Evolutionary conservation across 2,888 invertebrate genomes (phyloP).

Genomic region (Timema podura): DNA sequence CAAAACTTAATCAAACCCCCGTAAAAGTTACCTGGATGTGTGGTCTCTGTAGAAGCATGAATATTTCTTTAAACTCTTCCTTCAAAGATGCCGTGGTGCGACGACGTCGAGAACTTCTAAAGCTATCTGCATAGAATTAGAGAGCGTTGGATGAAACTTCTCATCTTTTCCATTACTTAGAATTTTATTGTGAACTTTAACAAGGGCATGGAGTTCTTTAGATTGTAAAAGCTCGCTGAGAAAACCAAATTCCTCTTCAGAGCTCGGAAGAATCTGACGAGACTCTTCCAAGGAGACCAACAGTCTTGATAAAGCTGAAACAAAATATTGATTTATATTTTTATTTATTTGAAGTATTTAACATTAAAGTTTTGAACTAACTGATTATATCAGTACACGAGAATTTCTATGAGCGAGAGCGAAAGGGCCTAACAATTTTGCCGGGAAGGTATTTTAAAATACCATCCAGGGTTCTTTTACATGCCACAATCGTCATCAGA

Average conservation of each 20-base stretch:
- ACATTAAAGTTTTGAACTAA: too few relatives aligned
- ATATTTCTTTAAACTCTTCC: slow-evolving; percentile 75
- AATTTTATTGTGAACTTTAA: slow-evolving; percentile 87
- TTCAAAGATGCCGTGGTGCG: slow-evolving; percentile 61
- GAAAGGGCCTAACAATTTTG: too few relatives aligned
- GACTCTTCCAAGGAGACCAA: slow-evolving; percentile 79
- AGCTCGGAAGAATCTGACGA: slow-evolving; percentile 61
- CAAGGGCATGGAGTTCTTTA: slow-evolving; percentile 82
- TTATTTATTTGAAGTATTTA: too few relatives aligned
- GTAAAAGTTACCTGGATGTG: slow-evolving; percentile 85
- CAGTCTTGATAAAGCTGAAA: slow-evolving; percentile 73
- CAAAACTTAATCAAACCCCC: too few relatives aligned
- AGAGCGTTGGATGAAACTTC: slow-evolving; percentile 76
- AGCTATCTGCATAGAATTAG: slow-evolving; percentile 76
- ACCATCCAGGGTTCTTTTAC: too few relatives aligned
- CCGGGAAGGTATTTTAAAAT: too few relatives aligned
- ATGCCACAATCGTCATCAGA: too few relatives aligned
- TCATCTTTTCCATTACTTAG: slow-evolving; percentile 79
- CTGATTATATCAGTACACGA: too few relatives aligned
- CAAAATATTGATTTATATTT: too few relatives aligned
- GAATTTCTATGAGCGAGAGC: too few relatives aligned
- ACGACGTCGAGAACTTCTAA: slow-evolving; percentile 77
- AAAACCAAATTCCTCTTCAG: slow-evolving; percentile 83
- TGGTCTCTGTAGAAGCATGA: slow-evolving; percentile 75
- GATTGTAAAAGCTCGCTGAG: slow-evolving; percentile 79